Conservation (phyloP, 2,888 invertebrate genomes). For the Hypomecis atomaria region DNA sequence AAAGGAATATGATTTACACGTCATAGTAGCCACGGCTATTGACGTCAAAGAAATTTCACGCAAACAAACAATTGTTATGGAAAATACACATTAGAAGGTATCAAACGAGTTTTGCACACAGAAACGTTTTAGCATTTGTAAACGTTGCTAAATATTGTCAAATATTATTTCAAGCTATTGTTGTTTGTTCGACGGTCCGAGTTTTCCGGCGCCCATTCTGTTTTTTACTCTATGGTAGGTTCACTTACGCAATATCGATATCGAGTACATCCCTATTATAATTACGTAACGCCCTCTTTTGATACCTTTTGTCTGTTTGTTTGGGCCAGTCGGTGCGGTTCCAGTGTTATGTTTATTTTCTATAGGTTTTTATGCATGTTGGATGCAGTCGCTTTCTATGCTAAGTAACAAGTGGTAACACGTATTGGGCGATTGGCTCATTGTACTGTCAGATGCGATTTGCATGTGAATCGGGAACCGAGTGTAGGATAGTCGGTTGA, state of each 20-base stretch:
- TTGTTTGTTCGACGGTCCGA: constrained; percentile 36
- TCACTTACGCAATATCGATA: constrained; percentile 64
- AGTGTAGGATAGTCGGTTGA: constrained; percentile 50
- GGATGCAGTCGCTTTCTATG: constrained; percentile 67
- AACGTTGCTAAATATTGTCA: constrained; percentile 50
- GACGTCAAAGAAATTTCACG: constrained; percentile 53
- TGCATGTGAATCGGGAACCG: constrained; percentile 58
- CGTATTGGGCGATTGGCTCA: constrained; percentile 53
- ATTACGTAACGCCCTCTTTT: constrained; percentile 72
- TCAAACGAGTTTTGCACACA: constrained; percentile 59
- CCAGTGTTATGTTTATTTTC: constrained; percentile 65
- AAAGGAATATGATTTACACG: constrained; percentile 4
- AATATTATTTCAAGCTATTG: constrained; percentile 47
- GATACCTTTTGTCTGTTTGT: constrained; percentile 70
- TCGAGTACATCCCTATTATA: constrained; percentile 63
- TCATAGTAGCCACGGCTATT: constrained; percentile 39
- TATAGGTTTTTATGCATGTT: constrained; percentile 63
- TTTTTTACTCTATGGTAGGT: constrained; percentile 51
- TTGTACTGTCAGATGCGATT: constrained; percentile 58
- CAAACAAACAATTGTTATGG: constrained; percentile 48
- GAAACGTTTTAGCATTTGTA: constrained; percentile 62
- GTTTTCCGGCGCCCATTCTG: constrained; percentile 48
- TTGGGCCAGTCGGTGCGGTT: constrained; percentile 56
- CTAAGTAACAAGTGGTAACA: constrained; percentile 64
- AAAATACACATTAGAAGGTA: constrained; percentile 45